Evolutionary conservation across 2,113 vertebrate species (phyloP).

Genomic region (Aythya baeri): DNA sequence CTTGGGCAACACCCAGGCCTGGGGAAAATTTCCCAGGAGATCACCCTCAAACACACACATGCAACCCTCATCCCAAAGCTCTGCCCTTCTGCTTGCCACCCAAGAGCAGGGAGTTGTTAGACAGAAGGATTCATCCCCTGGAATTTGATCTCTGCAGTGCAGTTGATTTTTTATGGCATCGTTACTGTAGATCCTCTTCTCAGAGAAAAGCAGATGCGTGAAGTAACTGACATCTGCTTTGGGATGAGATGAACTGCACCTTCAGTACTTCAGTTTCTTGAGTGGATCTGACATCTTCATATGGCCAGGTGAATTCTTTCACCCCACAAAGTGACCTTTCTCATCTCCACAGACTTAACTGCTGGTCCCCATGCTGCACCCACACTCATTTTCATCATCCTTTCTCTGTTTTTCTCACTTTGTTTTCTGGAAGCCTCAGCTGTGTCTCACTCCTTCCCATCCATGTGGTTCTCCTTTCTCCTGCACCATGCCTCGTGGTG

Average conservation of each 20-base stretch:
- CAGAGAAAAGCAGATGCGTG: neutral
- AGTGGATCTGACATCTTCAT: neutral
- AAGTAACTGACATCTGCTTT: neutral
- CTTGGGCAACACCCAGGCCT: conserved; percentile 42
- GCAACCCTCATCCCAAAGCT: neutral
- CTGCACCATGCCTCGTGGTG: neutral
- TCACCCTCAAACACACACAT: conserved; percentile 10
- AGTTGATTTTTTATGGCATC: neutral
- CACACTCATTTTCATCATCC: neutral
- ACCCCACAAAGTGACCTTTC: neutral
- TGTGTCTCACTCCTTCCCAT: neutral
- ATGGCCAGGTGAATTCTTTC: neutral
- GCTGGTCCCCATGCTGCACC: neutral
- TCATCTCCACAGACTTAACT: neutral
- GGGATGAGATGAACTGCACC: neutral
- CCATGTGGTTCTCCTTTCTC: neutral
- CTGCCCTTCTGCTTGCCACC: conserved; percentile 9
- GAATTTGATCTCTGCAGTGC: neutral
- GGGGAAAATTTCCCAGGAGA: conserved; percentile 54
- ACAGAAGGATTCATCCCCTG: neutral
- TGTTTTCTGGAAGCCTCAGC: neutral
- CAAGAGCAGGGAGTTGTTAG: neutral
- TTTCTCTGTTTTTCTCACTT: neutral
- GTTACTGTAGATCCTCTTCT: neutral
- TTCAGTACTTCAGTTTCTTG: neutral